Conservation (phyloP, 2,888 invertebrate genomes). For the Petrophora chlorosata region DNA sequence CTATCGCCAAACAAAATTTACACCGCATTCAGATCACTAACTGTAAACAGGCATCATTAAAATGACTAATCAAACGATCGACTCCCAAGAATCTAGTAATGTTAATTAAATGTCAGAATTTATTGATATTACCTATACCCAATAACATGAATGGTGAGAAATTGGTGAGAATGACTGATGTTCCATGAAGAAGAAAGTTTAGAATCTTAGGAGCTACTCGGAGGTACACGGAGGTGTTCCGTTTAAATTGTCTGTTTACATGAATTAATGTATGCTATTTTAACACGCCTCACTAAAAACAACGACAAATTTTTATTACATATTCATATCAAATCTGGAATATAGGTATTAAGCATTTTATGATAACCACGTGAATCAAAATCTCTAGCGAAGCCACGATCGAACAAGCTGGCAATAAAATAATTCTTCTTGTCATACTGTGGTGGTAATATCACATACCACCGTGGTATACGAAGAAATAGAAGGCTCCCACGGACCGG, state of each 20-base stretch:
- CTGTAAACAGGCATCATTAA: slow-evolving; percentile 74
- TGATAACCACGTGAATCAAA: too few relatives aligned
- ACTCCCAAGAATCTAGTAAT: slow-evolving; percentile 74
- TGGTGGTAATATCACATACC: neutral
- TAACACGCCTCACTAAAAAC: too few relatives aligned
- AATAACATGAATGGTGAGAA: slow-evolving; percentile 27
- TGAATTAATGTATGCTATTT: too few relatives aligned
- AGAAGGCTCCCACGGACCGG: slow-evolving; percentile 65
- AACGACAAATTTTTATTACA: too few relatives aligned
- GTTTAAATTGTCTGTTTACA: too few relatives aligned
- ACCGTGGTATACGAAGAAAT: slow-evolving; percentile 48
- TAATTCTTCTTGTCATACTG: neutral
- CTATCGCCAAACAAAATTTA: slow-evolving; percentile 69
- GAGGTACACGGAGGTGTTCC: too few relatives aligned
- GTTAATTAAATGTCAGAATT: slow-evolving; percentile 76
- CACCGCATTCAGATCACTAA: slow-evolving; percentile 71
- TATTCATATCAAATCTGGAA: too few relatives aligned
- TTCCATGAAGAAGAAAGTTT: neutral
- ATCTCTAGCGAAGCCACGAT: neutral
- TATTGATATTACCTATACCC: slow-evolving; percentile 51
- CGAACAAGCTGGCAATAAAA: neutral
- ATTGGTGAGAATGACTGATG: slow-evolving; percentile 15
- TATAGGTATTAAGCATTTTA: too few relatives aligned
- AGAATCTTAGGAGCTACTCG: too few relatives aligned
- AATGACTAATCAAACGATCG: slow-evolving; percentile 77